phyloP scores from a whole-genome alignment of 2,888 invertebrate species.

The Eudemis profundana region DNA sequence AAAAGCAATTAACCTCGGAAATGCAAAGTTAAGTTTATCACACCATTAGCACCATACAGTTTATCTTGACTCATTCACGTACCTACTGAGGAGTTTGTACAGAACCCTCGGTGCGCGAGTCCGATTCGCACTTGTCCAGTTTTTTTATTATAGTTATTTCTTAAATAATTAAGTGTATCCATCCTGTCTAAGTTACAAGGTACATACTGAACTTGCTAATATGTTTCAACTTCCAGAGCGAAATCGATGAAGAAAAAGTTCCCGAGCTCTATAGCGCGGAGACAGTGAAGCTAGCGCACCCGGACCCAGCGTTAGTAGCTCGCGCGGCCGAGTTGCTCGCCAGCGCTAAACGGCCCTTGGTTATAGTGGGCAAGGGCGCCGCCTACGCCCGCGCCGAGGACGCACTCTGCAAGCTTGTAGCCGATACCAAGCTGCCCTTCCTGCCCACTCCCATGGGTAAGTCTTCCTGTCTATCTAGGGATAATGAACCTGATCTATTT shows the following conservation, averaged over 20 bases:
- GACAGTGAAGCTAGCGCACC: conserved; percentile 88
- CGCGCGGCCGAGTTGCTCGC: conserved; percentile 89
- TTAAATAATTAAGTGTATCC: background rate
- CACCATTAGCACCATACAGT: too few relatives aligned
- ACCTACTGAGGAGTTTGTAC: too few relatives aligned
- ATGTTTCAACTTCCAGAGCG: conserved; percentile 59
- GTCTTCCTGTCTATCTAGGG: conserved; percentile 15
- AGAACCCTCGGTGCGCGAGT: too few relatives aligned
- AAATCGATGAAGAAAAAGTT: conserved; percentile 74
- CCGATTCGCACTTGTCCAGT: too few relatives aligned
- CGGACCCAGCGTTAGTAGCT: conserved; percentile 88
- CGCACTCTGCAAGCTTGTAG: conserved; percentile 88
- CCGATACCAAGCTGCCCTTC: conserved; percentile 92
- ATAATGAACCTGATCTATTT: too few relatives aligned
- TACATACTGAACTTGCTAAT: background rate
- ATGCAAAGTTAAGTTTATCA: too few relatives aligned
- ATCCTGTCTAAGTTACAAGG: background rate
- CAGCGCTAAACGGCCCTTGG: conserved; percentile 91
- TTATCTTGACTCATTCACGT: too few relatives aligned
- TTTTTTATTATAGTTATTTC: background rate
- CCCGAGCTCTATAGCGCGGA: conserved; percentile 81
- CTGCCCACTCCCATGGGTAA: conserved; percentile 97
- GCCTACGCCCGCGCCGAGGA: conserved; percentile 93
- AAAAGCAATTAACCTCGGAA: too few relatives aligned
- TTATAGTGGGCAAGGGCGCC: conserved; percentile 96